phyloP scores from a whole-genome alignment of 2,797 vertebrate genomes.

The Phoxinus dragarum region DNA sequence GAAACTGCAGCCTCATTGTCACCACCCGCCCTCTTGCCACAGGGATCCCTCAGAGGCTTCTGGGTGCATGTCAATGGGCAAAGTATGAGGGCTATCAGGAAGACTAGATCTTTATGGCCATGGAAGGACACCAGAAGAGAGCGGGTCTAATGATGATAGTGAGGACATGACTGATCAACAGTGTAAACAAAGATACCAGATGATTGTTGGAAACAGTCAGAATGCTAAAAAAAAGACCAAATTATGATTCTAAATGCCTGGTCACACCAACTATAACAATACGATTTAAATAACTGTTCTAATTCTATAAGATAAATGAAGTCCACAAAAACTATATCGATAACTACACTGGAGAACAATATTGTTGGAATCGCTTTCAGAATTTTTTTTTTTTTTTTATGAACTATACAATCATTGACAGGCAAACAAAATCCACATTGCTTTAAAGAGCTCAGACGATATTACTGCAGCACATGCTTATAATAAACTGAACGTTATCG shows the following conservation, averaged over 20 bases:
- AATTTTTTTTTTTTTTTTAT: neutral
- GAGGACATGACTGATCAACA: conserved; percentile 2
- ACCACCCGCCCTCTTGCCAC: conserved; percentile 34
- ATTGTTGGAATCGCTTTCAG: neutral
- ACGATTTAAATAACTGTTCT: neutral
- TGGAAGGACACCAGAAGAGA: conserved; percentile 20
- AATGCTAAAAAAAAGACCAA: neutral
- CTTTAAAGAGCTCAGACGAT: neutral
- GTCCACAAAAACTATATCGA: neutral
- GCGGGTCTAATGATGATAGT: neutral
- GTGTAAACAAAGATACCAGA: neutral
- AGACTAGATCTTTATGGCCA: conserved; percentile 8
- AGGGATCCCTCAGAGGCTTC: conserved; percentile 37
- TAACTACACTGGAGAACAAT: neutral
- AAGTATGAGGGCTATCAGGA: conserved; percentile 28
- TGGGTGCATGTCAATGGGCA: conserved; percentile 29
- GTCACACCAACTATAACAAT: neutral
- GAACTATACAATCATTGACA: neutral
- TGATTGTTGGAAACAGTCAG: neutral
- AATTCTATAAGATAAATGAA: neutral
- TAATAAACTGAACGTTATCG: neutral
- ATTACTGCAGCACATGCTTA: neutral
- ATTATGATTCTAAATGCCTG: neutral
- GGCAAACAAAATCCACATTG: neutral
- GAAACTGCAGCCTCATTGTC: conserved; percentile 48